These are phyloP conservation scores for Tringa solitaria DNA, from an alignment of 2,113 vertebrate species.

Conservation along the genomic window DNA sequence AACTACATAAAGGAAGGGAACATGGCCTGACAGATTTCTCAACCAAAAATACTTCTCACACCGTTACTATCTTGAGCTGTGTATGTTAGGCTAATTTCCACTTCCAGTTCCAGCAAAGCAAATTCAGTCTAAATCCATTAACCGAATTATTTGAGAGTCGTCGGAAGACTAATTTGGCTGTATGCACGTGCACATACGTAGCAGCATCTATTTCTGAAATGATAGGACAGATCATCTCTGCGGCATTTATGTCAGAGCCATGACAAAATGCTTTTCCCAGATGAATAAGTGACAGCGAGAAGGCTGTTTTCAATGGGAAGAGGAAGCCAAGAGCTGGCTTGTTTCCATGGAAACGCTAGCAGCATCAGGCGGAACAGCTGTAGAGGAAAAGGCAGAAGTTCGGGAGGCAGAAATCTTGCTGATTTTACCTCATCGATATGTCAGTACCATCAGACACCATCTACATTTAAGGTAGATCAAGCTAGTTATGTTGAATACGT, in stretches of 20 bases:
- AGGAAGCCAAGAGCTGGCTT: conserved; percentile 84
- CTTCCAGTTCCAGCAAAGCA: not conserved
- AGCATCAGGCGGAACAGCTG: conserved; percentile 81
- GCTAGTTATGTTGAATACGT: not conserved
- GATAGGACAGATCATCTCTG: conserved; percentile 57
- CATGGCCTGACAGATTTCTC: conserved; percentile 23
- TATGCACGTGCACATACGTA: not conserved
- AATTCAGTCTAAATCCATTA: not conserved
- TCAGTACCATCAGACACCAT: not conserved
- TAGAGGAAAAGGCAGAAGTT: conserved; percentile 72
- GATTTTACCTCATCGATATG: conserved; percentile 37
- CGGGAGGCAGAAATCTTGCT: conserved; percentile 47
- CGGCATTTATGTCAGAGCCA: conserved; percentile 66
- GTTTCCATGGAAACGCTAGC: conserved; percentile 95
- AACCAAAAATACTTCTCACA: conserved; percentile 24
- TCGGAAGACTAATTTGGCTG: not conserved
- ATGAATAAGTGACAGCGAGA: conserved; percentile 79
- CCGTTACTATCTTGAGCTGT: not conserved
- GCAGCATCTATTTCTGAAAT: conserved; percentile 48
- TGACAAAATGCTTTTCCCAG: conserved; percentile 71
- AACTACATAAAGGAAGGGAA: not conserved
- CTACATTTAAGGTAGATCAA: not conserved
- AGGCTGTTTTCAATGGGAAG: conserved; percentile 87
- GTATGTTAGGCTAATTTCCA: not conserved
- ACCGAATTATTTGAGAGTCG: not conserved